Evolutionary conservation across 1,140 invertebrate species (phyloP).

Genomic region (Anastrepha obliqua): DNA sequence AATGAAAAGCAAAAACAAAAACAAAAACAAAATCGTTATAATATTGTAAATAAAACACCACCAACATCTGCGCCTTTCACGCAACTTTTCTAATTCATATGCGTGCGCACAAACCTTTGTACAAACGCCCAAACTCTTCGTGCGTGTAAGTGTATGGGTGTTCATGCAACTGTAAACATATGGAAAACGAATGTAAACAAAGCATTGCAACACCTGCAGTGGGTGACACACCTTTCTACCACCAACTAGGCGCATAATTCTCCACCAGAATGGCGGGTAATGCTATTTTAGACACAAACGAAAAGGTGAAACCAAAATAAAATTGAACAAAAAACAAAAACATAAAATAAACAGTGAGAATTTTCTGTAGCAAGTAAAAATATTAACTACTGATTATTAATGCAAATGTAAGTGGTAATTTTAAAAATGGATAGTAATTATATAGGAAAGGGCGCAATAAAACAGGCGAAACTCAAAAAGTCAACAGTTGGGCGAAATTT

Average conservation of each 20-base stretch:
- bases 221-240: neutral
- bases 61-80: neutral
- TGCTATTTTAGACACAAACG: neutral
- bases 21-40: neutral
- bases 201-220: neutral
- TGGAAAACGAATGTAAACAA: slow-evolving; percentile 22
- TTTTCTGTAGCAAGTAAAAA: too few relatives aligned
- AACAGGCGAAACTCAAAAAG: too few relatives aligned
- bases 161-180: neutral
- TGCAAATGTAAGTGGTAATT: too few relatives aligned
- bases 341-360: neutral
- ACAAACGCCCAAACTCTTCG: neutral
- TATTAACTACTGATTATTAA: too few relatives aligned
- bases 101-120: neutral
- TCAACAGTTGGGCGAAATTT: too few relatives aligned
- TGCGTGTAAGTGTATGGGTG: neutral
- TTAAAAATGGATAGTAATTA: too few relatives aligned
- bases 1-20: neutral
- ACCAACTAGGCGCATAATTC: neutral
- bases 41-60: neutral
- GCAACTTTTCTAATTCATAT: neutral
- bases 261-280: neutral
- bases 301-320: neutral
- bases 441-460: too few relatives aligned
- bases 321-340: neutral